Percentiles rank a stretch among this genome's conserved stretches.
These are phyloP conservation scores for Agrilus cyanescens DNA, from an alignment of 2,888 invertebrate genomes.

Conservation along the genomic window DNA sequence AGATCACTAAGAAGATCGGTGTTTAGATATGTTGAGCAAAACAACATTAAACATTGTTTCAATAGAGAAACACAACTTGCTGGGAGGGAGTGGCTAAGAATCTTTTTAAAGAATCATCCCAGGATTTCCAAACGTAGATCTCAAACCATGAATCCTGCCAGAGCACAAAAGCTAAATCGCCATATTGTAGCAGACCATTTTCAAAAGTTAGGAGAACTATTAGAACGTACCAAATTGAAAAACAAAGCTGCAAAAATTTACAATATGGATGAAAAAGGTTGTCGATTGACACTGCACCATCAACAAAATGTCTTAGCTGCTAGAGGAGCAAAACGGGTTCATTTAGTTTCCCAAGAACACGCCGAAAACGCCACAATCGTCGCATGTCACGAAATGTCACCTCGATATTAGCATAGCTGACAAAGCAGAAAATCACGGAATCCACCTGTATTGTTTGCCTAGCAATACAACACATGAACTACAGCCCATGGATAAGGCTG, in stretches of 20 bases:
- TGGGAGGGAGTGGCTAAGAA: neutral
- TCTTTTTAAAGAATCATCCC: slow-evolving; percentile 9
- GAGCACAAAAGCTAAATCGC: slow-evolving; percentile 17
- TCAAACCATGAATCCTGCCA: slow-evolving; percentile 19
- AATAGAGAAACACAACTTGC: slow-evolving; percentile 1
- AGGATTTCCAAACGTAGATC: slow-evolving; percentile 16
- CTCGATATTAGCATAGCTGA: slow-evolving; percentile 22
- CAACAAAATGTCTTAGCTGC: slow-evolving; percentile 14
- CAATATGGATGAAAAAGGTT: slow-evolving; percentile 21
- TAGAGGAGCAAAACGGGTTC: slow-evolving; percentile 19
- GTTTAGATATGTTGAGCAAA: neutral
- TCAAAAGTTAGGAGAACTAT: neutral
- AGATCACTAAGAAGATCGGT: neutral
- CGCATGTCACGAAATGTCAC: slow-evolving; percentile 21
- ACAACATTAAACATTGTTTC: slow-evolving; percentile 1
- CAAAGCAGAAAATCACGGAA: slow-evolving; percentile 19
- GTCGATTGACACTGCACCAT: slow-evolving; percentile 17
- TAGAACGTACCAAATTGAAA: slow-evolving; percentile 4
- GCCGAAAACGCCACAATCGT: slow-evolving; percentile 21
- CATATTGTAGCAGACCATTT: neutral
- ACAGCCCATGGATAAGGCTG: slow-evolving; percentile 26
- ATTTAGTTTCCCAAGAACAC: slow-evolving; percentile 19
- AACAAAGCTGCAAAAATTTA: slow-evolving; percentile 16
- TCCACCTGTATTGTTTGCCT: slow-evolving; percentile 25
- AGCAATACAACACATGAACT: slow-evolving; percentile 28